phyloP scores from a whole-genome alignment of 2,797 vertebrate genomes.

The Gephyroberyx darwinii region DNA sequence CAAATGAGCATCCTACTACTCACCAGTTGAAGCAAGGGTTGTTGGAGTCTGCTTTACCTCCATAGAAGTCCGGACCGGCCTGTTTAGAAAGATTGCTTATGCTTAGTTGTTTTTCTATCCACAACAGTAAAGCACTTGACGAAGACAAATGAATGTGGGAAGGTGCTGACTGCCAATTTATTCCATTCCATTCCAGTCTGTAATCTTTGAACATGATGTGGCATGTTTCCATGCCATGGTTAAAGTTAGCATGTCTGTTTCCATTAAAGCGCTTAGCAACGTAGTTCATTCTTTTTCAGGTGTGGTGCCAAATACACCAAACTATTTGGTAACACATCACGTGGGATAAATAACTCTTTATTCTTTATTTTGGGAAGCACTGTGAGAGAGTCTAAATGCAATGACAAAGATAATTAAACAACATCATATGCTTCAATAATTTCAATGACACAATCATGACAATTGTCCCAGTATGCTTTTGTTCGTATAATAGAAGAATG shows the following conservation, averaged over 20 bases:
- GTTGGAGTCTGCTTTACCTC: slow-evolving; percentile 76
- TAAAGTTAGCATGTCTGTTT: slow-evolving; percentile 29
- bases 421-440: slow-evolving; percentile 22
- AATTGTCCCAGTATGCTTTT: slow-evolving; percentile 74
- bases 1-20: slow-evolving; percentile 51
- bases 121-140: slow-evolving; percentile 38
- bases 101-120: slow-evolving; percentile 40
- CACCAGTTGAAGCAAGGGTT: slow-evolving; percentile 70
- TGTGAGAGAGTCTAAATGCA: slow-evolving; percentile 16
- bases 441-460: slow-evolving; percentile 54
- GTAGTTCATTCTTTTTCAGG: slow-evolving; percentile 17
- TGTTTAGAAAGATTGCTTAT: slow-evolving; percentile 75
- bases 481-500: slow-evolving; percentile 23
- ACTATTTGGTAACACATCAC: slow-evolving; percentile 7
- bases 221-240: slow-evolving; percentile 22
- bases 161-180: slow-evolving; percentile 48
- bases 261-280: slow-evolving; percentile 40
- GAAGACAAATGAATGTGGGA: slow-evolving; percentile 22
- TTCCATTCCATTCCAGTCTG: slow-evolving; percentile 54
- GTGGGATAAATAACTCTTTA: not conserved
- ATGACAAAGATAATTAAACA: slow-evolving; percentile 28
- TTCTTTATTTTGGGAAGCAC: slow-evolving; percentile 18
- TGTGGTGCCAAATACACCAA: slow-evolving; percentile 12
- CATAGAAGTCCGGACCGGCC: slow-evolving; percentile 73
- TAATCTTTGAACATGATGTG: slow-evolving; percentile 41